Evolutionary conservation across 2,113 vertebrate genomes (phyloP).

Genomic region (Gopherus flavomarginatus): DNA sequence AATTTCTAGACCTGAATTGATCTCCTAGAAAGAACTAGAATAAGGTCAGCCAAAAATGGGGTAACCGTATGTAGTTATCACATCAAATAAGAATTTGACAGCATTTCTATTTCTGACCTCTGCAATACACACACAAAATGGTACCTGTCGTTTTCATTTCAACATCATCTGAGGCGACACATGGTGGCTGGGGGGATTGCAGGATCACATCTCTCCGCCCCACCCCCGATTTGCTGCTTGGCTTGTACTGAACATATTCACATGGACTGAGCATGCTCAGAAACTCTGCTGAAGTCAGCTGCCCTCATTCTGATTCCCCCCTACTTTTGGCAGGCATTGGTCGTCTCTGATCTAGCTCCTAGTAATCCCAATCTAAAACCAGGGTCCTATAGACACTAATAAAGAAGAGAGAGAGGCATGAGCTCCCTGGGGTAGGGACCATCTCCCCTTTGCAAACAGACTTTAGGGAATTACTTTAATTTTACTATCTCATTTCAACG

Average conservation of each 20-base stretch:
- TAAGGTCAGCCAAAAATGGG: neutral
- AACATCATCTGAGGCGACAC: neutral
- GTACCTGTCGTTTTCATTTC: neutral
- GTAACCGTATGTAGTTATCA: no score
- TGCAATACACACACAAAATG: neutral
- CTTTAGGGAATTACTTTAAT: neutral
- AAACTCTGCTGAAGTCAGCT: no score
- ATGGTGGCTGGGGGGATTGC: no score
- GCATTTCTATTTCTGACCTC: neutral
- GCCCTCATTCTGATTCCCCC: no score
- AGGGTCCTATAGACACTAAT: neutral
- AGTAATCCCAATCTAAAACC: neutral
- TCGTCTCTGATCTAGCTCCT: neutral
- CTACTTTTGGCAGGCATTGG: no score
- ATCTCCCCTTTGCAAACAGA: neutral
- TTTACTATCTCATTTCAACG: neutral
- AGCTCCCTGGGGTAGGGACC: no score
- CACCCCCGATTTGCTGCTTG: no score
- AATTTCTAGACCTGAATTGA: rapidly evolving
- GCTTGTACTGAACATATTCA: no score
- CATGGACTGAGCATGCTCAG: no score
- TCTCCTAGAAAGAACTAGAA: neutral
- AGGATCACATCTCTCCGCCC: no score
- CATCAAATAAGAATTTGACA: neutral
- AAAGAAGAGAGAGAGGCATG: neutral